Evolutionary conservation across 1,140 invertebrate genomes (phyloP).

Genomic region (Drosophila persimilis): DNA sequence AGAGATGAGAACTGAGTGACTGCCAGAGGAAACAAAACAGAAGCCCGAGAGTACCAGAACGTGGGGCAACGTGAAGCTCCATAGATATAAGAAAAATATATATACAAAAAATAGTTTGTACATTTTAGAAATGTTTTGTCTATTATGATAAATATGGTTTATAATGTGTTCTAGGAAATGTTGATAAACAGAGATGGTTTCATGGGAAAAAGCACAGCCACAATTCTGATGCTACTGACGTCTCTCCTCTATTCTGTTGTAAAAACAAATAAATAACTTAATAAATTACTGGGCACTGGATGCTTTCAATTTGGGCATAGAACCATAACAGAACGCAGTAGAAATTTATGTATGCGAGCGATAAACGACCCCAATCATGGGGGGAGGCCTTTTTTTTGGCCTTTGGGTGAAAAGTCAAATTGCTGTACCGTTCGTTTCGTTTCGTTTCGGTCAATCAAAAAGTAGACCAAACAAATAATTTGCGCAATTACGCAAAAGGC

Average conservation of each 20-base stretch:
- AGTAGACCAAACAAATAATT: slow-evolving; percentile 78
- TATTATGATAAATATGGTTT: slow-evolving; percentile 67
- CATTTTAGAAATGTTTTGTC: slow-evolving; percentile 72
- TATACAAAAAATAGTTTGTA: slow-evolving; percentile 18
- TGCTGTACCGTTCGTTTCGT: slow-evolving; percentile 37
- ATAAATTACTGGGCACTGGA: slow-evolving; percentile 14
- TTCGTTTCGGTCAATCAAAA: slow-evolving; percentile 63
- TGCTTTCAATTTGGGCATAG: slow-evolving; percentile 67
- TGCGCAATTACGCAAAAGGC: slow-evolving; percentile 71
- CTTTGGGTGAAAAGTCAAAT: slow-evolving; percentile 74
- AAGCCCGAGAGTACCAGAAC: slow-evolving; percentile 10
- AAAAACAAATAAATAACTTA: slow-evolving; percentile 47
- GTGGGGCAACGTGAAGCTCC: slow-evolving; percentile 32
- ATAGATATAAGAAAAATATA: slow-evolving; percentile 27
- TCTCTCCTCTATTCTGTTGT: slow-evolving; percentile 19
- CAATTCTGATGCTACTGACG: slow-evolving; percentile 29
- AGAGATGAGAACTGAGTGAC: slow-evolving; percentile 32
- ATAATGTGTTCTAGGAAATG: slow-evolving; percentile 39
- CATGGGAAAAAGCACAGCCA: slow-evolving; percentile 34
- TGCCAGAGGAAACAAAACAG: slow-evolving; percentile 50
- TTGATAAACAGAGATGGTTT: slow-evolving; percentile 63
- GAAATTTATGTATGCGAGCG: too few relatives aligned
- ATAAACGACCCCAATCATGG: slow-evolving; percentile 57
- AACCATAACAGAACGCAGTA: slow-evolving; percentile 48
- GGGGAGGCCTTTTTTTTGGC: slow-evolving; percentile 17